Evolutionary conservation across 2,113 vertebrate genomes (phyloP).

Genomic region (Sylvia atricapilla): DNA sequence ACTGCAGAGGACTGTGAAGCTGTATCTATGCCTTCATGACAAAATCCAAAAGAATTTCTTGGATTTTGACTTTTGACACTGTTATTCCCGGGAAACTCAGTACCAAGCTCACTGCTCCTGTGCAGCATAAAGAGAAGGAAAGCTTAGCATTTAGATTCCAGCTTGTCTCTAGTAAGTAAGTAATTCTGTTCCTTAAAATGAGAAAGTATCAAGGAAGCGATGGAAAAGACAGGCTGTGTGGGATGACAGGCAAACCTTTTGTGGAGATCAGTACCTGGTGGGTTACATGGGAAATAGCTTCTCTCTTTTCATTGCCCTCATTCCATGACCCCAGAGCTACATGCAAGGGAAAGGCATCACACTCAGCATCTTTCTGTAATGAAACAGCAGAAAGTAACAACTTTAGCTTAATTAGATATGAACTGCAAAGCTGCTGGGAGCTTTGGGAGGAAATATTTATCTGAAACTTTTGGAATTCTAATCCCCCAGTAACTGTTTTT

Average conservation of each 20-base stretch:
- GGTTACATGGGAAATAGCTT: not conserved
- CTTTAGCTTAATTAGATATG: not conserved
- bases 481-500: not conserved
- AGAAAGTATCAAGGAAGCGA: not conserved
- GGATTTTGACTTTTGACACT: not conserved
- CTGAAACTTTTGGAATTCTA: not conserved
- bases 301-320: not conserved
- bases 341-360: not conserved
- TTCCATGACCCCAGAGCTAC: fast-evolving
- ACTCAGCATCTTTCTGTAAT: not conserved
- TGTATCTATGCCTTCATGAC: not conserved
- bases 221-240: not conserved
- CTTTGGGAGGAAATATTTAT: not conserved
- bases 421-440: not conserved
- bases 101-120: not conserved
- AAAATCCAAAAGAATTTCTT: not conserved
- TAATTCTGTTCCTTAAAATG: not conserved
- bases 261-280: not conserved
- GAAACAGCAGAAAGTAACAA: not conserved
- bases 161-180: not conserved
- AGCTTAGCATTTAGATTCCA: not conserved
- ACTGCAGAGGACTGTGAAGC: not conserved
- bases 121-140: not conserved
- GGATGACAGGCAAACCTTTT: not conserved
- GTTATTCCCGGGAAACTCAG: not conserved